These are phyloP conservation scores for Congeria kusceri DNA, from an alignment of 2,888 invertebrate genomes.

Conservation along the genomic window DNA sequence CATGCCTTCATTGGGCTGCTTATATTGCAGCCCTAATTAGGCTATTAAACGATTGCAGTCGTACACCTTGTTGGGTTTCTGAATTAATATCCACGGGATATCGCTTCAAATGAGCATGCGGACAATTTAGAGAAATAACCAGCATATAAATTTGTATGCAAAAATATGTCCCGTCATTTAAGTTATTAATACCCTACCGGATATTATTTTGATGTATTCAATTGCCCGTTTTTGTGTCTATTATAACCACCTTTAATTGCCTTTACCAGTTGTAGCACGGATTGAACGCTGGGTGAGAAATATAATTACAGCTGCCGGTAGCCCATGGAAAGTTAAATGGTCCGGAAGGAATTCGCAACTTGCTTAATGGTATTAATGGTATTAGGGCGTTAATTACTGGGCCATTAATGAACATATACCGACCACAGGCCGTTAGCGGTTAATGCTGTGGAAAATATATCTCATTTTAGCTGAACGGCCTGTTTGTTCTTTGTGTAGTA, in stretches of 20 bases:
- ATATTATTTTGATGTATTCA: conserved; percentile 44
- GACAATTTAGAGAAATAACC: too few relatives aligned
- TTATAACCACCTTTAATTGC: conserved; percentile 16
- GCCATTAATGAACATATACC: conserved; percentile 22
- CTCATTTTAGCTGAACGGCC: too few relatives aligned
- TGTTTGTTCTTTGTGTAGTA: too few relatives aligned
- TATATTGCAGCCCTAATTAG: too few relatives aligned
- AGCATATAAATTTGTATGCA: too few relatives aligned
- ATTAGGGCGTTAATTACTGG: conserved; percentile 46
- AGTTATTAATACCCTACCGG: conserved; percentile 40
- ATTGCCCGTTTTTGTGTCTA: conserved; percentile 7
- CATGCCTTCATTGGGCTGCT: too few relatives aligned
- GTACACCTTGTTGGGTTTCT: too few relatives aligned
- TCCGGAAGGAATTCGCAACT: conserved; percentile 33
- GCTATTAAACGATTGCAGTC: too few relatives aligned
- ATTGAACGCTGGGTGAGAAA: too few relatives aligned
- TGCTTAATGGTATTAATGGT: conserved; percentile 51
- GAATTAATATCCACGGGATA: too few relatives aligned
- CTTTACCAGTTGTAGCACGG: conserved; percentile 28
- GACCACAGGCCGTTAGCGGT: background rate
- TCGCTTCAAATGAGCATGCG: too few relatives aligned
- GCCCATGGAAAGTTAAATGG: conserved; percentile 20
- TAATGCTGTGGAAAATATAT: conserved; percentile 32
- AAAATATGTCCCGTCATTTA: conserved; percentile 6
- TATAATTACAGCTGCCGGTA: background rate